Conservation (phyloP, 2,113 vertebrate genomes). For the Pteronura brasiliensis region DNA sequence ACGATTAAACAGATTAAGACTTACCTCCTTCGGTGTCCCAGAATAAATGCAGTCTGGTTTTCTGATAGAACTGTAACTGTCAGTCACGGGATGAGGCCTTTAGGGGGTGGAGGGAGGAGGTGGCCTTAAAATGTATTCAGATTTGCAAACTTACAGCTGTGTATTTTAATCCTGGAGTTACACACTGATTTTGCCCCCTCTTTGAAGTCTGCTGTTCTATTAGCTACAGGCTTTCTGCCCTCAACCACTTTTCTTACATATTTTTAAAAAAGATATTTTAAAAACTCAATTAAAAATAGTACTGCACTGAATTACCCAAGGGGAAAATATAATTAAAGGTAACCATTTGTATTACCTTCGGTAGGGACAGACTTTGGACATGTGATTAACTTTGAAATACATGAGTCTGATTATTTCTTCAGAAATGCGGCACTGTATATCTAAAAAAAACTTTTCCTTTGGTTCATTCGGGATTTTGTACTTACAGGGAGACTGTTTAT, state of each 20-base stretch:
- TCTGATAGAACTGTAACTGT: constrained; percentile 58
- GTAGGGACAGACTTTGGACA: neutral
- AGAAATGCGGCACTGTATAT: neutral
- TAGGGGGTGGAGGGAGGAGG: neutral
- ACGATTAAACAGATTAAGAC: constrained; percentile 84
- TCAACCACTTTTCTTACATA: neutral
- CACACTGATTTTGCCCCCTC: neutral
- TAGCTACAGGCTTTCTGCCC: neutral
- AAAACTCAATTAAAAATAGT: constrained; percentile 34
- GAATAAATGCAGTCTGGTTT: constrained; percentile 79
- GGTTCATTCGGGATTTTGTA: neutral
- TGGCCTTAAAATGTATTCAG: neutral
- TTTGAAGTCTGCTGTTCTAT: constrained; percentile 28
- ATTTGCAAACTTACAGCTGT: neutral
- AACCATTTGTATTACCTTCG: neutral
- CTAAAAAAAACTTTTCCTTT: neutral
- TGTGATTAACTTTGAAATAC: constrained; percentile 1
- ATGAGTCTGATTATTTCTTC: neutral
- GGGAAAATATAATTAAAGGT: constrained; percentile 41
- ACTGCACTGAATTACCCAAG: neutral
- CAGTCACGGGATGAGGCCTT: constrained; percentile 49
- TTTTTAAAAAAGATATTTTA: neutral
- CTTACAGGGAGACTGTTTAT: neutral
- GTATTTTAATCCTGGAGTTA: constrained; percentile 46
- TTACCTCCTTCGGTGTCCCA: constrained; percentile 75